Conservation (phyloP, 2,797 vertebrate species). For the Poliocrania exsul region DNA sequence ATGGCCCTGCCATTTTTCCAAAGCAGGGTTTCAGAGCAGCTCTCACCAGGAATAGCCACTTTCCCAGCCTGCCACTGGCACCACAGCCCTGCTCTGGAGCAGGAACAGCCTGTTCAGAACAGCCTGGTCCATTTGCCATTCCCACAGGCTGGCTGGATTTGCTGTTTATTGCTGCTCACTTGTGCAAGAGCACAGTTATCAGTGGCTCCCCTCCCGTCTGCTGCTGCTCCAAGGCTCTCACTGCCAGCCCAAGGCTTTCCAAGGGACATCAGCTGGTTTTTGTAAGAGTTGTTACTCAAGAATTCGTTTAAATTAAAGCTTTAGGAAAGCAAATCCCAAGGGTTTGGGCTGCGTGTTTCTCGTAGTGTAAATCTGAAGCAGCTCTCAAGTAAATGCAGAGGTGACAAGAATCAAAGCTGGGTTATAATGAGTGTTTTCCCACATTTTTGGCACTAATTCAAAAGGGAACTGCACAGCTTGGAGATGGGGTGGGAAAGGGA, state of each 20-base stretch:
- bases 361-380: neutral
- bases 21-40: conserved; percentile 7
- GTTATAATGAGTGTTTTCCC: neutral
- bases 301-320: neutral
- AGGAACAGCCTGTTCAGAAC: conserved; percentile 63
- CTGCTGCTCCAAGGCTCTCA: neutral
- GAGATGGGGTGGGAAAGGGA: neutral
- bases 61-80: neutral
- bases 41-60: neutral
- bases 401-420: neutral
- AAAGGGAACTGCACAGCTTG: neutral
- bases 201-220: neutral
- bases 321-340: neutral
- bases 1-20: neutral
- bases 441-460: neutral
- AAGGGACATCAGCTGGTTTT: neutral
- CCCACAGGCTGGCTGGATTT: conserved; percentile 7
- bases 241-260: neutral
- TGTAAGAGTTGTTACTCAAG: neutral
- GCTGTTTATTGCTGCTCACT: conserved; percentile 5
- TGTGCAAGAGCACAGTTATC: neutral
- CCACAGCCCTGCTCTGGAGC: neutral
- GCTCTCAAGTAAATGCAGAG: neutral
- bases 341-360: neutral
- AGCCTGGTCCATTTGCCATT: conserved; percentile 32